Evolutionary conservation across 2,113 vertebrate genomes (phyloP).

Genomic region (Pampusana beccarii): DNA sequence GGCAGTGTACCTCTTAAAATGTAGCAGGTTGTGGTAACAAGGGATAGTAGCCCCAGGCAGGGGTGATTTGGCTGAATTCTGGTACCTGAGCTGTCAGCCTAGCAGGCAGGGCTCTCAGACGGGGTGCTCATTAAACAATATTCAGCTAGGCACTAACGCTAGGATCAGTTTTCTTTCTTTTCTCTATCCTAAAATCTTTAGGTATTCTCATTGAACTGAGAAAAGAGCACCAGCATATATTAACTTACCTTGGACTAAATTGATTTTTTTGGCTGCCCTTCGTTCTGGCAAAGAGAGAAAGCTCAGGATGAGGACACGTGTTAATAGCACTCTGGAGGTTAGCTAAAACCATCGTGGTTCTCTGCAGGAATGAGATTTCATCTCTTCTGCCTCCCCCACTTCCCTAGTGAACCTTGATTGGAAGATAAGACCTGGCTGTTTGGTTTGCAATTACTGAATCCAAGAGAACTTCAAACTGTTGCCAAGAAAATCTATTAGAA

Average conservation of each 20-base stretch:
- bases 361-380: conserved; percentile 17
- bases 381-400: not conserved
- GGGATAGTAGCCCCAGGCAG: not conserved
- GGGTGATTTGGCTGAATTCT: not conserved
- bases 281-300: not conserved
- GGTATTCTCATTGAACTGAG: not conserved
- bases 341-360: conserved; percentile 16
- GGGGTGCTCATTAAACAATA: not conserved
- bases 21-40: not conserved
- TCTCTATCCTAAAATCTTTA: not conserved
- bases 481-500: conserved; percentile 35
- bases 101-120: not conserved
- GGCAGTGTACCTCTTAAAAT: not conserved
- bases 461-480: not conserved
- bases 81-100: not conserved
- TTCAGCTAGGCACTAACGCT: not conserved
- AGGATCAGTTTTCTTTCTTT: not conserved
- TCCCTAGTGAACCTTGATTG: not conserved
- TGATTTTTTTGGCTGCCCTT: conserved; percentile 54
- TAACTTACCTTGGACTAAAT: conserved; percentile 8
- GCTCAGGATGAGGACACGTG: not conserved
- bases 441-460: conserved; percentile 42
- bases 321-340: conserved; percentile 11
- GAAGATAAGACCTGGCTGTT: conserved; percentile 39
- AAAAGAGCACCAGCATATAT: not conserved